Evolutionary conservation across 2,113 vertebrate genomes (phyloP).

Genomic region (Lophius piscatorius): DNA sequence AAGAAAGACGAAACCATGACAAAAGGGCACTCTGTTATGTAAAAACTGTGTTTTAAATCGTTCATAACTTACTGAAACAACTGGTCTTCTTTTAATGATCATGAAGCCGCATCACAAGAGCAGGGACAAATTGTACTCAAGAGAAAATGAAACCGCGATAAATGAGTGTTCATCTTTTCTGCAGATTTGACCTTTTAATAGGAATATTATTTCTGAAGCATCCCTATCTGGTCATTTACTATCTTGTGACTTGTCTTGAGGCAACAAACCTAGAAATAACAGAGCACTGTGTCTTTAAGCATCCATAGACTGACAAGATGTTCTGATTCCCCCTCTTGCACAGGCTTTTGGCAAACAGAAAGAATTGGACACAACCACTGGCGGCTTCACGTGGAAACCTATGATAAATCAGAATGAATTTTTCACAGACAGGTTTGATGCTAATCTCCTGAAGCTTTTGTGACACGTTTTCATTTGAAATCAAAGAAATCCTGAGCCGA

Average conservation of each 20-base stretch:
- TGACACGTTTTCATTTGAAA: conserved; percentile 5
- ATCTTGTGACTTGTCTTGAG: neutral
- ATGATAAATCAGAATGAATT: conserved; percentile 8
- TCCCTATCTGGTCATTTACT: neutral
- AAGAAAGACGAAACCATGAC: no score
- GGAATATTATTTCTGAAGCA: neutral
- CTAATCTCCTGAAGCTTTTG: conserved; percentile 1
- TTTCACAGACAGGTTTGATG: neutral
- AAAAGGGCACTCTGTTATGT: no score
- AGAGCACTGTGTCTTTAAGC: neutral
- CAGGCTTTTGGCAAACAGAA: neutral
- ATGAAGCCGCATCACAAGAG: neutral
- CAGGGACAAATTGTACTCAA: neutral
- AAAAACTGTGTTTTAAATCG: no score
- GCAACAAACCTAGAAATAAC: neutral
- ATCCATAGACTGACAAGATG: neutral
- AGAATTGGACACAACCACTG: neutral
- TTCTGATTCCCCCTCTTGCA: neutral
- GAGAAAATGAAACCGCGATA: neutral
- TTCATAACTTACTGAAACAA: neutral
- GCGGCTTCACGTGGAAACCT: conserved; percentile 10
- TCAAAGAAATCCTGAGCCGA: conserved; percentile 1
- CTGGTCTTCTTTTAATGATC: neutral
- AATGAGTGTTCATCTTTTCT: neutral
- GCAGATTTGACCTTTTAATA: neutral